Evolutionary conservation across 2,888 invertebrate species (phyloP), one percentile per base, ranked within the genome.

Genomic region (Ophonus ardosiacus): DNA sequence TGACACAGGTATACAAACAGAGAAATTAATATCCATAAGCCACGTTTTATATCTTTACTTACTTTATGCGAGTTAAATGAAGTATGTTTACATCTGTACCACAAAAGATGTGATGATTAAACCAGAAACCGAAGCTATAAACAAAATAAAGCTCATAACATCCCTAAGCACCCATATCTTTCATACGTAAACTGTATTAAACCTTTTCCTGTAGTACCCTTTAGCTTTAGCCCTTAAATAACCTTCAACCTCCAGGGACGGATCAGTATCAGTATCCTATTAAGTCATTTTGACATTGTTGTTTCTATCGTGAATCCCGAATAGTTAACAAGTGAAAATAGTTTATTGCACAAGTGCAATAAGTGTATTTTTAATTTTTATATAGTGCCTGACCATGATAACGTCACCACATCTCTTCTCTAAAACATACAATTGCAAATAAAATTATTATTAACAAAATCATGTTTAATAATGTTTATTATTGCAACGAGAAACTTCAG

Each of bases 171-270:
- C 15, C 18, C 17, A 59, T 18, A 18, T 63, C 63, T 24, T 63
- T 63, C 5, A 63, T 21, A 24, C 21, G 18, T 63, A 63, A 61
- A 63, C 68, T 40, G 15, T 68, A 40, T 40, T 68, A 31, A 68
- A 68, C 68, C 40, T 68, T 68, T 68, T 40, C 15, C 40, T 38
- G 63, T 63, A 24, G 24, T 63, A 24, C 24, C 17, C 21, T 63
- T 31, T 31, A 31, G 24, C 21, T 63, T 31, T 31, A 31, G 24
- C 7, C 18, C 21, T 21, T 63, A 24, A 63, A 24, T 63, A 63
- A 63, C 7, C n/a, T 10, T 63, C 31, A 31, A 31, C 31, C 31
- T 1, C 31, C 31, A 31, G 31, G 31, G 31, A 31, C 31, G 31
- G 31, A 31, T 31, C 5, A 6, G 31, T 31, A 31, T 31, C 31